Evolutionary conservation across 2,113 vertebrate genomes (phyloP).

Genomic region (Ctenodactylus gundi): DNA sequence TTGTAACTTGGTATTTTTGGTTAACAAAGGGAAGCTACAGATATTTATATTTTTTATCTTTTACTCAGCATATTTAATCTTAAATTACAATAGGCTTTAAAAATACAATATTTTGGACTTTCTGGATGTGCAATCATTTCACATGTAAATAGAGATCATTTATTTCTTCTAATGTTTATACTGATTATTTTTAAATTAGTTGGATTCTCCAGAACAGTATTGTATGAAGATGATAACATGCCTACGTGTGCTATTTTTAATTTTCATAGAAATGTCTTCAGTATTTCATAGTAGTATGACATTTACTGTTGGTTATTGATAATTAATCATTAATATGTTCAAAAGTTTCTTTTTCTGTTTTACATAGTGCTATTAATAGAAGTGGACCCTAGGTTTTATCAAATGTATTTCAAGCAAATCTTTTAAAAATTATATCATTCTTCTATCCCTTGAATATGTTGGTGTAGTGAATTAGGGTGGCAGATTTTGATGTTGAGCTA

Average conservation of each 20-base stretch:
- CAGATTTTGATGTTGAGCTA: constrained; percentile 24
- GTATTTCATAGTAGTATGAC: constrained; percentile 18
- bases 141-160: constrained; percentile 22
- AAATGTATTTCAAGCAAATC: constrained; percentile 32
- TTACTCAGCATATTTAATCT: constrained; percentile 32
- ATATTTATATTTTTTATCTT: constrained; percentile 36
- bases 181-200: constrained; percentile 15
- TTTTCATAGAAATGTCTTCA: constrained; percentile 45
- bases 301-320: constrained; percentile 33
- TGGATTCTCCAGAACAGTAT: constrained; percentile 37
- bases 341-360: constrained; percentile 46
- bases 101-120: constrained; percentile 50
- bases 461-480: constrained; percentile 10
- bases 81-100: not conserved
- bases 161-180: constrained; percentile 61
- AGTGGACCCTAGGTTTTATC: constrained; percentile 15
- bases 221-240: constrained; percentile 1
- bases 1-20: constrained; percentile 42
- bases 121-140: constrained; percentile 36
- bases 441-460: constrained; percentile 25
- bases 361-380: constrained; percentile 11
- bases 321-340: constrained; percentile 20
- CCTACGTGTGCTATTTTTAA: not conserved
- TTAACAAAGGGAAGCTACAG: not conserved
- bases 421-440: not conserved